These are phyloP conservation scores for Neotoma lepida DNA, from an alignment of 2,113 vertebrate species.

Conservation along the genomic window DNA sequence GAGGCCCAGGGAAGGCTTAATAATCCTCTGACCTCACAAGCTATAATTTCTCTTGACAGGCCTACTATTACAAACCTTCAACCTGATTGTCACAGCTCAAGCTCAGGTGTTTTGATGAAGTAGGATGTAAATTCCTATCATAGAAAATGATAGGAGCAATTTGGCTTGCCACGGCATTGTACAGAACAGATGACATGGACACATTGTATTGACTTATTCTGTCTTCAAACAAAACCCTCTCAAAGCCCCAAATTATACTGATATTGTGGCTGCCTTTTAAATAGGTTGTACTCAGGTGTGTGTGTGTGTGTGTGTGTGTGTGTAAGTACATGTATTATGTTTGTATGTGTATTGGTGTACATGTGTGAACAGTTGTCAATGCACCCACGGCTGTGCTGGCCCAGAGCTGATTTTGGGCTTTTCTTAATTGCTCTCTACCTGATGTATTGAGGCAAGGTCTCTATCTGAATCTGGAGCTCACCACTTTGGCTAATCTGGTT, in stretches of 20 bases:
- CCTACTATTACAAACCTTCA: background rate
- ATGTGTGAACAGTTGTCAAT: background rate
- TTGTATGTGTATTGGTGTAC: background rate
- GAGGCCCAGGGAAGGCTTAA: background rate
- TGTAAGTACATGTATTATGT: background rate
- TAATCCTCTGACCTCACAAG: slow-evolving; percentile 6
- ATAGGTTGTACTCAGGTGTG: background rate
- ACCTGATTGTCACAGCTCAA: background rate
- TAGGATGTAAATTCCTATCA: background rate
- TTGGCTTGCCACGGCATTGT: slow-evolving; percentile 22
- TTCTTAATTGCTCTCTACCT: background rate
- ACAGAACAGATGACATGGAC: background rate
- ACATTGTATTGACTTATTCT: background rate
- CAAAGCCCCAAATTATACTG: background rate
- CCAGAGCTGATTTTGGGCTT: background rate
- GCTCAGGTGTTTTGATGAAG: background rate
- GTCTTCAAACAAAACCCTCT: background rate
- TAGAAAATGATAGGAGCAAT: slow-evolving; percentile 3
- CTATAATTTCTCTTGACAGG: slow-evolving; percentile 56
- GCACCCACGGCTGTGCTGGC: background rate
- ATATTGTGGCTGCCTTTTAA: background rate
- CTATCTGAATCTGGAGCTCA: background rate
- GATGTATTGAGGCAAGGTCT: background rate
- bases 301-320: background rate
- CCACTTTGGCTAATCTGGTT: background rate